A percentile compares a stretch with the other conserved stretches of the same genome.
phyloP scores from a whole-genome alignment of 1,140 invertebrate species.

The Monochamus saltuarius region DNA sequence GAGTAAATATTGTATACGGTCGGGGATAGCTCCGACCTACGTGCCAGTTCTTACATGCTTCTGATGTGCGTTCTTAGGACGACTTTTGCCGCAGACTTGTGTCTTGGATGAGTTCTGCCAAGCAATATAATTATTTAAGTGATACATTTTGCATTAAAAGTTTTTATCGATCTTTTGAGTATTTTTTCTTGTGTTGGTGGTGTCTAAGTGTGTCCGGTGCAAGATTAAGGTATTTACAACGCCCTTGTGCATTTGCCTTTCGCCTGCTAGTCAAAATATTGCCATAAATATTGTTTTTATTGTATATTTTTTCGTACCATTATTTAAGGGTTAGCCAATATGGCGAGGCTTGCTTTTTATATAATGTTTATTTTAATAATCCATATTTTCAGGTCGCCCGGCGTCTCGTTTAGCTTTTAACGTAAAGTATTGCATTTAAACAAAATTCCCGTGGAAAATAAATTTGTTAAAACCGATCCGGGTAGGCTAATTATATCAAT shows the following conservation, averaged over 20 bases:
- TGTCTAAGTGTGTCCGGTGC: slow-evolving; percentile 17
- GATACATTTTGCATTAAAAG: slow-evolving; percentile 52
- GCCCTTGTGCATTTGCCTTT: slow-evolving; percentile 20
- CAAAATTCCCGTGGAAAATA: slow-evolving; percentile 10
- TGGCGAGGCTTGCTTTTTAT: slow-evolving; percentile 46
- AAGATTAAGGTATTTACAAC: slow-evolving; percentile 26
- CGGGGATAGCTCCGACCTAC: slow-evolving; percentile 40
- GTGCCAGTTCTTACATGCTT: slow-evolving; percentile 40
- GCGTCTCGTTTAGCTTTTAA: neutral
- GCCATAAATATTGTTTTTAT: slow-evolving; percentile 41
- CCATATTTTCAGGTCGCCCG: slow-evolving; percentile 20
- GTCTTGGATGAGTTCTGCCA: slow-evolving; percentile 41
- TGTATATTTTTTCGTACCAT: slow-evolving; percentile 42
- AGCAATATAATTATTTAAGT: slow-evolving; percentile 53
- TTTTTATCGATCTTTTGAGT: slow-evolving; percentile 49
- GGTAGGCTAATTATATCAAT: slow-evolving; percentile 24
- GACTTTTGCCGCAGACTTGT: slow-evolving; percentile 39
- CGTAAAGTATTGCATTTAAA: slow-evolving; percentile 2
- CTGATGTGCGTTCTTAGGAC: slow-evolving; percentile 40
- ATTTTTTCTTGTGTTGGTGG: slow-evolving; percentile 35
- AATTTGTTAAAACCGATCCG: slow-evolving; percentile 18
- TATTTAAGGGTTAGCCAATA: slow-evolving; percentile 49
- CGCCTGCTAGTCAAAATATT: slow-evolving; percentile 29
- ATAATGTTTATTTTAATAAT: slow-evolving; percentile 41
- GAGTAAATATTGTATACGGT: slow-evolving; percentile 45